Percentiles rank a stretch among this genome's conserved stretches.
phyloP scores from a whole-genome alignment of 1,140 invertebrate genomes.

The Hypsibius dujardini region DNA sequence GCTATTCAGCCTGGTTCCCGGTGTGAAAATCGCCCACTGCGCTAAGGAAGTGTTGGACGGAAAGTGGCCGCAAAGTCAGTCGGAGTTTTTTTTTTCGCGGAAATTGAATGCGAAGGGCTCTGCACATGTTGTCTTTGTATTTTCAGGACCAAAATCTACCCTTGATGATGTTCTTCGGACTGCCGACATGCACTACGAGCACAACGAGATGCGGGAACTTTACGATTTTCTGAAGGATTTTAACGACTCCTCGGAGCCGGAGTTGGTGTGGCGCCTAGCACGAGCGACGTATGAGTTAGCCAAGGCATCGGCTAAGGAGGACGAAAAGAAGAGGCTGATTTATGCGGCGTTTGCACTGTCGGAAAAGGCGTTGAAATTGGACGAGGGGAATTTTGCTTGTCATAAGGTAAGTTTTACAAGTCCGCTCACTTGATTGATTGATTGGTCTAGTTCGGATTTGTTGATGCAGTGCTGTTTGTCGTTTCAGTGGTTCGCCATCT shows the following conservation, averaged over 20 bases:
- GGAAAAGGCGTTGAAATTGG: conserved; percentile 37
- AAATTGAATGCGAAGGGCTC: neutral
- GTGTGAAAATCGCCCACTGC: neutral
- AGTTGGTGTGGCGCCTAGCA: conserved; percentile 53
- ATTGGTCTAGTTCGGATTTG: conserved; percentile 16
- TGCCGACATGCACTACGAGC: conserved; percentile 30
- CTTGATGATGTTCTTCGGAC: conserved; percentile 20
- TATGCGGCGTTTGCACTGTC: conserved; percentile 47
- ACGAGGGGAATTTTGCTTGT: conserved; percentile 47
- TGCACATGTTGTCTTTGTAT: neutral
- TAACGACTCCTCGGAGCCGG: conserved; percentile 38
- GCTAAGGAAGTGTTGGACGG: neutral
- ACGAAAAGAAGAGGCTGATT: conserved; percentile 41
- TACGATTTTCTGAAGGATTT: conserved; percentile 27
- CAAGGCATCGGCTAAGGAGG: conserved; percentile 39
- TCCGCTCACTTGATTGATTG: conserved; percentile 5
- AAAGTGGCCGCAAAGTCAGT: neutral
- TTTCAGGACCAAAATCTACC: neutral
- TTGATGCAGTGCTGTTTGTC: conserved; percentile 19
- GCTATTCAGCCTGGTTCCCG: neutral
- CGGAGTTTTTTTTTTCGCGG: neutral
- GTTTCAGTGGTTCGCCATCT: conserved; percentile 52
- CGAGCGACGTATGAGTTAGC: conserved; percentile 54
- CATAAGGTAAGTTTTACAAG: conserved; percentile 41
- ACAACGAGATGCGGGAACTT: conserved; percentile 27